These are phyloP conservation scores for Dicrostonyx torquatus DNA, from an alignment of 2,797 vertebrate genomes.

Conservation along the genomic window DNA sequence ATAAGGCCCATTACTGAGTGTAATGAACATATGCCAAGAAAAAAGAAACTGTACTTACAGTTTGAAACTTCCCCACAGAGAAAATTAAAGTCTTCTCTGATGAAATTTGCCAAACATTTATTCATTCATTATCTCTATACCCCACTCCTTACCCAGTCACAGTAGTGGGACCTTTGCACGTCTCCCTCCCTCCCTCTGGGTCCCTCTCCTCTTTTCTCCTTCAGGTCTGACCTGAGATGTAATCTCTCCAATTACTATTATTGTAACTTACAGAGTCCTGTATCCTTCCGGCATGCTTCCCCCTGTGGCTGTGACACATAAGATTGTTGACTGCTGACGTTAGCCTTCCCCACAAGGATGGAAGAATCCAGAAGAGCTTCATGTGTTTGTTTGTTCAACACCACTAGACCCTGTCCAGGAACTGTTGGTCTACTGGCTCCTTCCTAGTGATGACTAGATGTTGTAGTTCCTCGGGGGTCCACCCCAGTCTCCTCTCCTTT, in stretches of 20 bases:
- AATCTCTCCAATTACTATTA: not conserved
- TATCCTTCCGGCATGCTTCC: not conserved
- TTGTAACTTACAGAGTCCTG: not conserved
- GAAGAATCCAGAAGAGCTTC: not conserved
- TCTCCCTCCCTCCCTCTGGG: not conserved
- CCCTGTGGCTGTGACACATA: not conserved
- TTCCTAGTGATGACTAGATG: not conserved
- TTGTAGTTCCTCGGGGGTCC: not conserved
- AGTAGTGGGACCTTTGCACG: no score
- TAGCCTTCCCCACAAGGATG: not conserved
- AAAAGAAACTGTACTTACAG: not conserved
- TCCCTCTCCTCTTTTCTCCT: not conserved
- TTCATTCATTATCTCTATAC: not conserved
- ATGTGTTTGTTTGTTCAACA: not conserved
- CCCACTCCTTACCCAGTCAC: not conserved
- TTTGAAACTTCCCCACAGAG: not conserved
- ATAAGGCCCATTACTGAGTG: not conserved
- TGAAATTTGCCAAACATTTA: not conserved
- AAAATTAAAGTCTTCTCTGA: conserved; percentile 10
- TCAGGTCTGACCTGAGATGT: not conserved
- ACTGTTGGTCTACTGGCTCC: not conserved
- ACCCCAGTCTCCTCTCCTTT: not conserved
- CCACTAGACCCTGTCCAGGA: not conserved
- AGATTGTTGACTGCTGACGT: not conserved
- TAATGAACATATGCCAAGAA: not conserved